Conservation (phyloP, 2,888 invertebrate species). For the Lomographa bimaculata region DNA sequence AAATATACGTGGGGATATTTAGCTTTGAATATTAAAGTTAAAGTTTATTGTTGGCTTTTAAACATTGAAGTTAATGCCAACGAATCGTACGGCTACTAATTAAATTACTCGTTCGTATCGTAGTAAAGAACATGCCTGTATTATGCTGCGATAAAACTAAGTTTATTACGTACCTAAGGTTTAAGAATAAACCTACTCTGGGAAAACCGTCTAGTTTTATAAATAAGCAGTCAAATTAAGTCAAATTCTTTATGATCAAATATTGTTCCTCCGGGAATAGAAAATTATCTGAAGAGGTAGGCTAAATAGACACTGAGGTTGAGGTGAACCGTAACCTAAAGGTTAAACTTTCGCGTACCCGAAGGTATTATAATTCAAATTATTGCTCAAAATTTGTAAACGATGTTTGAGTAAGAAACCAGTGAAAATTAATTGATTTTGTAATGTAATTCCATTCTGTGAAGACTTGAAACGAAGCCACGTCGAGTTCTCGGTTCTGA, state of each 20-base stretch:
- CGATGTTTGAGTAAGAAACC: constrained; percentile 31
- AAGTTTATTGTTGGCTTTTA: no score
- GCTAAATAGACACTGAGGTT: constrained; percentile 14
- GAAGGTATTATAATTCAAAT: constrained; percentile 33
- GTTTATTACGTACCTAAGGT: constrained; percentile 1
- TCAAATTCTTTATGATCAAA: constrained; percentile 16
- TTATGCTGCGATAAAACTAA: background rate
- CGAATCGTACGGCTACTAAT: no score
- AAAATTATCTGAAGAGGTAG: constrained; percentile 17
- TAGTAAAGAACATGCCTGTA: background rate
- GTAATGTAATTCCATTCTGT: constrained; percentile 35
- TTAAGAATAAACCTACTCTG: constrained; percentile 2
- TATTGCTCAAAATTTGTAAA: constrained; percentile 30
- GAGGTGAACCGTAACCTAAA: constrained; percentile 15
- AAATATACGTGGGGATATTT: no score
- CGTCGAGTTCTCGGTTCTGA: constrained; percentile 12
- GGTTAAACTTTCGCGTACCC: constrained; percentile 21
- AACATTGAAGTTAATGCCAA: no score
- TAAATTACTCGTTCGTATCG: no score
- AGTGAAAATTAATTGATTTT: constrained; percentile 32
- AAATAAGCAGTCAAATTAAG: constrained; percentile 16
- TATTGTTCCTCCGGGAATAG: constrained; percentile 18
- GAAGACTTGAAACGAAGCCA: constrained; percentile 23
- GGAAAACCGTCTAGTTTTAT: constrained; percentile 12
- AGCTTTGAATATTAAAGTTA: no score